These are phyloP conservation scores for Myanophis thanlyinensis DNA, from an alignment of 2,113 vertebrate genomes.

Conservation along the genomic window DNA sequence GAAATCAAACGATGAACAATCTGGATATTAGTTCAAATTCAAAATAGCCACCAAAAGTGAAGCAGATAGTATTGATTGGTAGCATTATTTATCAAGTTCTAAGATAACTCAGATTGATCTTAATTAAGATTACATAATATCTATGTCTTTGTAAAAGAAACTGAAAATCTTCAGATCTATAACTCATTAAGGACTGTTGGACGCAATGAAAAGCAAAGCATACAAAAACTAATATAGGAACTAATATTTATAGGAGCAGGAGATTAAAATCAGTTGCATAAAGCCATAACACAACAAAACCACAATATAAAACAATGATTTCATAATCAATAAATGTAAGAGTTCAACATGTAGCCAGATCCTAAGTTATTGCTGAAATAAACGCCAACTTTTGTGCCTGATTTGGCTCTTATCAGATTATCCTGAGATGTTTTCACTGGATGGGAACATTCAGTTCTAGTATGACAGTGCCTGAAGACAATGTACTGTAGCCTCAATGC, in stretches of 20 bases:
- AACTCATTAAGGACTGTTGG: not conserved
- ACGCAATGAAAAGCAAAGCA: not conserved
- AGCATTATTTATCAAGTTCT: not conserved
- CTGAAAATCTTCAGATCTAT: not conserved
- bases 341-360: not conserved
- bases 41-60: not conserved
- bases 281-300: not conserved
- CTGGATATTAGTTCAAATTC: not conserved
- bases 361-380: not conserved
- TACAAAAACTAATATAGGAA: not conserved
- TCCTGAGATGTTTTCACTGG: not conserved
- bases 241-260: not conserved
- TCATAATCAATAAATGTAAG: not conserved
- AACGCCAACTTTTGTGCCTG: not conserved
- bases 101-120: not conserved
- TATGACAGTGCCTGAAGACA: not conserved
- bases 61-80: not conserved
- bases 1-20: not conserved
- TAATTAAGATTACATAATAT: not conserved
- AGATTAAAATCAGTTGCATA: not conserved
- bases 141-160: not conserved
- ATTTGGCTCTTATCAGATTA: not conserved
- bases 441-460: not conserved
- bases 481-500: not conserved
- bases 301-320: not conserved